Evolutionary conservation across 2,888 invertebrate genomes (phyloP).

Genomic region (Himalopsyche anomala): DNA sequence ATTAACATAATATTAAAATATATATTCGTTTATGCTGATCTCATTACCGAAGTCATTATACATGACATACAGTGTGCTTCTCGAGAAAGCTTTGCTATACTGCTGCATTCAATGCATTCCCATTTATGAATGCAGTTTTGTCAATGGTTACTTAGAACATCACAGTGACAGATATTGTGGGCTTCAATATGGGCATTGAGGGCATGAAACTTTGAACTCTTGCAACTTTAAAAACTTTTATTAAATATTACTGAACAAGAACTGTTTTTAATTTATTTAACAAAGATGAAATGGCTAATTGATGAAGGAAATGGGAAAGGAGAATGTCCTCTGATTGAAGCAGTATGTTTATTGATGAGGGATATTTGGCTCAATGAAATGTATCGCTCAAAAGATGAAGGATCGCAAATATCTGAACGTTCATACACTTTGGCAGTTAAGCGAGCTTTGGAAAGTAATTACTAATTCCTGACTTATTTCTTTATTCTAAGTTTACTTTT

Average conservation of each 20-base stretch:
- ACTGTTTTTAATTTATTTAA: background rate
- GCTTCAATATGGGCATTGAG: background rate
- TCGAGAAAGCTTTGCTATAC: no score
- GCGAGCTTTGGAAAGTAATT: slow-evolving; percentile 75
- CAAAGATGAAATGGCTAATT: slow-evolving; percentile 70
- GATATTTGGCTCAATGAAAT: slow-evolving; percentile 72
- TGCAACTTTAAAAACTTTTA: background rate
- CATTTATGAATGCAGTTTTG: no score
- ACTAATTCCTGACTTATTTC: no score
- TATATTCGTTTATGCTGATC: no score
- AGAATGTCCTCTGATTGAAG: slow-evolving; percentile 72
- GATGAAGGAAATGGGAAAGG: slow-evolving; percentile 69
- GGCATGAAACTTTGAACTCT: background rate
- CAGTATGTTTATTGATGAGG: slow-evolving; percentile 73
- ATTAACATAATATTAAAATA: no score
- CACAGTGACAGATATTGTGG: no score
- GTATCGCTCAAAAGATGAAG: slow-evolving; percentile 69
- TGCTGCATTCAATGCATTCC: no score
- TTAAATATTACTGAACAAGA: background rate
- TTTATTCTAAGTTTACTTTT: no score
- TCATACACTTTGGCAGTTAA: slow-evolving; percentile 75
- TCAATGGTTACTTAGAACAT: no score
- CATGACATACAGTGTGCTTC: no score
- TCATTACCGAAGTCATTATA: no score
- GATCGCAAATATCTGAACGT: slow-evolving; percentile 73